These are phyloP conservation scores for Callithrix jacchus DNA, from an alignment of 2,113 vertebrate species.

Conservation along the genomic window DNA sequence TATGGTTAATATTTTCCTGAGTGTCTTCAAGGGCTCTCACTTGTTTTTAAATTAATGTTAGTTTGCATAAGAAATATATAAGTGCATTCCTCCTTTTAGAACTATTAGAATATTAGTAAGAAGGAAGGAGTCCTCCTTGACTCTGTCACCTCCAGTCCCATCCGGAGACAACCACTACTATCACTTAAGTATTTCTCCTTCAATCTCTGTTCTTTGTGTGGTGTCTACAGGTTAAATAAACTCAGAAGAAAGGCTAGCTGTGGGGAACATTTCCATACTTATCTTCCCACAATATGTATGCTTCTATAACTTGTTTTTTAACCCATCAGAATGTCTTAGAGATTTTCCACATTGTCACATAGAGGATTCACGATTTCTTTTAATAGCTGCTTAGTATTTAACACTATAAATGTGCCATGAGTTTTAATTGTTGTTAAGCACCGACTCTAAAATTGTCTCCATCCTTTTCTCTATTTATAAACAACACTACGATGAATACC, in stretches of 20 bases:
- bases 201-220: not conserved
- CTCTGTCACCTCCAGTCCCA: not conserved
- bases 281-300: not conserved
- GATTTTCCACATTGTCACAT: not conserved
- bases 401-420: not conserved
- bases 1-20: not conserved
- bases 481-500: not conserved
- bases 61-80: not conserved
- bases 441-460: not conserved
- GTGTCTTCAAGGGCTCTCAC: not conserved
- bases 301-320: not conserved
- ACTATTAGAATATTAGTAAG: not conserved
- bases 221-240: accelerated
- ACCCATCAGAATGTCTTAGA: not conserved
- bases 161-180: not conserved
- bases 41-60: not conserved
- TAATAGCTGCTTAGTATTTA: not conserved
- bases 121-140: not conserved
- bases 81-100: not conserved
- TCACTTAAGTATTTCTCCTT: not conserved
- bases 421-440: not conserved
- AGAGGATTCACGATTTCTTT: not conserved
- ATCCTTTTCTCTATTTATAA: not conserved
- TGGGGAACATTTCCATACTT: too few species aligned
- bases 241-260: not conserved